phyloP scores from a whole-genome alignment of 2,797 vertebrate species.

The Peromyscus nudipes region DNA sequence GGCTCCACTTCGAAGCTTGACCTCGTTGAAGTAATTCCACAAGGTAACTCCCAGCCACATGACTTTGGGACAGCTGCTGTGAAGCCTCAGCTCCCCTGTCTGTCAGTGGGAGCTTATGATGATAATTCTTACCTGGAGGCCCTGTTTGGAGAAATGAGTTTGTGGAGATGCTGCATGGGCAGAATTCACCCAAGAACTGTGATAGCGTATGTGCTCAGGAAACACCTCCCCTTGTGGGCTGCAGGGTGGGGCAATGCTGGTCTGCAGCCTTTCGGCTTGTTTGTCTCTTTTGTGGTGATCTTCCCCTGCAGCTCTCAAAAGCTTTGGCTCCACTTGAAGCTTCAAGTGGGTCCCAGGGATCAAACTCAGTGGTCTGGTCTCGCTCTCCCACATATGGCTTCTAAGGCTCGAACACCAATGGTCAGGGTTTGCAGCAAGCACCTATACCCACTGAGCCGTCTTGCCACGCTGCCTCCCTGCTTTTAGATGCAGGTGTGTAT shows the following conservation, averaged over 20 bases:
- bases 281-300: background rate
- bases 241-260: accelerated
- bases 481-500: background rate
- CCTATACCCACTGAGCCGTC: background rate
- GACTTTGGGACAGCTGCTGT: background rate
- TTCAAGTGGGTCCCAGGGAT: background rate
- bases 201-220: background rate
- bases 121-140: background rate
- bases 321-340: background rate
- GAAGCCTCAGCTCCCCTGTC: background rate
- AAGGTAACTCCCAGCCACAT: background rate
- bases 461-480: background rate
- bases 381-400: background rate
- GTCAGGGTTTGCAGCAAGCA: background rate
- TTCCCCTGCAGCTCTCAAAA: background rate
- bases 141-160: background rate
- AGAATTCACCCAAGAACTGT: background rate
- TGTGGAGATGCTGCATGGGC: background rate
- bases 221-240: background rate
- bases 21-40: background rate
- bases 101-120: too few species aligned
- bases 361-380: background rate
- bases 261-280: background rate
- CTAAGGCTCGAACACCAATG: background rate
- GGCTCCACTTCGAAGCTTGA: background rate